phyloP scores from a whole-genome alignment of 2,888 invertebrate genomes.

The Uloborus plumipes region DNA sequence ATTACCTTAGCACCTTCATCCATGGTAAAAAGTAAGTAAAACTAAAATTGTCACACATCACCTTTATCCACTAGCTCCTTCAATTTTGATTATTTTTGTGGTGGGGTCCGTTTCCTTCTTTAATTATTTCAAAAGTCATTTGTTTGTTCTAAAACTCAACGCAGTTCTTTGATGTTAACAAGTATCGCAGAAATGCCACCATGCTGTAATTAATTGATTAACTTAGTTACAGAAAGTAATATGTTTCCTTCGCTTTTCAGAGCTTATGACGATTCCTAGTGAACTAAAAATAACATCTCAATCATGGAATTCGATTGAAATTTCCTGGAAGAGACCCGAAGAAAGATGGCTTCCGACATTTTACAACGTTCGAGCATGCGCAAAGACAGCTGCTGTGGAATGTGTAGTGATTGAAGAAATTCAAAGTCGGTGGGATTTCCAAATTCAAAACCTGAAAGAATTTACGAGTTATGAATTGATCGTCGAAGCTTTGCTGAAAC shows the following conservation, averaged over 20 bases:
- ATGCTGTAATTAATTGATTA: no score
- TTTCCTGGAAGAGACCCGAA: slow-evolving; percentile 26
- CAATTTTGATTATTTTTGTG: no score
- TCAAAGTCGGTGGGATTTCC: not conserved
- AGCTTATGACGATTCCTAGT: slow-evolving; percentile 14
- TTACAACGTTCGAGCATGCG: slow-evolving; percentile 32
- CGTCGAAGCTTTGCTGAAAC: slow-evolving; percentile 24
- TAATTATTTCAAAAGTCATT: no score
- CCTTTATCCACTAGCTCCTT: no score
- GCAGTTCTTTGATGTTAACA: no score
- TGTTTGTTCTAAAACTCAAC: no score
- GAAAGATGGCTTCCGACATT: slow-evolving; percentile 39
- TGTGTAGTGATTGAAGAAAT: not conserved
- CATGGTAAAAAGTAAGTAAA: no score
- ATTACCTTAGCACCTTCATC: no score
- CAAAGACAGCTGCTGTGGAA: not conserved
- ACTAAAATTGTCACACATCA: no score
- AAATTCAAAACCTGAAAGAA: slow-evolving; percentile 15
- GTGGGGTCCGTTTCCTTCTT: no score
- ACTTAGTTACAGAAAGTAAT: no score
- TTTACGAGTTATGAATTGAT: slow-evolving; percentile 40
- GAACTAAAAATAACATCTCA: not conserved
- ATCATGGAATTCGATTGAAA: slow-evolving; percentile 12
- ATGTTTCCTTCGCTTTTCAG: slow-evolving; percentile 8
- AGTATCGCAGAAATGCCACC: no score